Conservation (phyloP, 2,797 vertebrate genomes). For the Rhadinocentrus ornatus region DNA sequence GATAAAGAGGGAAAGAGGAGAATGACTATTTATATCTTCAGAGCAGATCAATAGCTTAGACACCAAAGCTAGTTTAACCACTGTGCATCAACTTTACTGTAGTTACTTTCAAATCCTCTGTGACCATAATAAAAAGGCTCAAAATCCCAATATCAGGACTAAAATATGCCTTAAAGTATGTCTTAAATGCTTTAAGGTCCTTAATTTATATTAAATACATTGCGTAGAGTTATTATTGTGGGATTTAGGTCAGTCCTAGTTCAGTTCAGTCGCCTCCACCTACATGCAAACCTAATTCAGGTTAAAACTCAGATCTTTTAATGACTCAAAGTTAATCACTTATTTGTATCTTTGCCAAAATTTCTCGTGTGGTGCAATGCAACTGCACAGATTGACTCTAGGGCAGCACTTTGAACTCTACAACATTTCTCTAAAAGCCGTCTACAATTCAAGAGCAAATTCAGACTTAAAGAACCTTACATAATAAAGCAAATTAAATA, state of each 20-base stretch:
- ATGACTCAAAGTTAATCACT: neutral
- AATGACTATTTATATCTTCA: neutral
- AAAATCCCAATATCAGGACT: neutral
- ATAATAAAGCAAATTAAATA: neutral
- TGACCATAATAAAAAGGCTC: conserved; percentile 1
- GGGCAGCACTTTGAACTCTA: no score
- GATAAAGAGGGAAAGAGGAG: neutral
- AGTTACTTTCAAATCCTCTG: neutral
- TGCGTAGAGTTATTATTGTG: neutral
- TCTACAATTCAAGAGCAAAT: neutral
- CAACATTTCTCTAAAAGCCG: neutral
- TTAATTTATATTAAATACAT: neutral
- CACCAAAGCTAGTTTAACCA: neutral
- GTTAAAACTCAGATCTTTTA: neutral
- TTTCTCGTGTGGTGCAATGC: neutral
- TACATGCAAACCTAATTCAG: neutral
- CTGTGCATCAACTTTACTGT: conserved; percentile 3
- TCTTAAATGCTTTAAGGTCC: neutral
- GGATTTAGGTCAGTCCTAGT: neutral
- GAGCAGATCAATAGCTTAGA: neutral
- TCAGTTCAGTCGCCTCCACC: neutral
- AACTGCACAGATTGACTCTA: neutral
- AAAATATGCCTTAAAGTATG: neutral
- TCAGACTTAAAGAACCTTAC: neutral
- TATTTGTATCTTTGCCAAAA: neutral